phyloP scores from a whole-genome alignment of 2,113 vertebrate species.

The Onychorhynchus coronatus region DNA sequence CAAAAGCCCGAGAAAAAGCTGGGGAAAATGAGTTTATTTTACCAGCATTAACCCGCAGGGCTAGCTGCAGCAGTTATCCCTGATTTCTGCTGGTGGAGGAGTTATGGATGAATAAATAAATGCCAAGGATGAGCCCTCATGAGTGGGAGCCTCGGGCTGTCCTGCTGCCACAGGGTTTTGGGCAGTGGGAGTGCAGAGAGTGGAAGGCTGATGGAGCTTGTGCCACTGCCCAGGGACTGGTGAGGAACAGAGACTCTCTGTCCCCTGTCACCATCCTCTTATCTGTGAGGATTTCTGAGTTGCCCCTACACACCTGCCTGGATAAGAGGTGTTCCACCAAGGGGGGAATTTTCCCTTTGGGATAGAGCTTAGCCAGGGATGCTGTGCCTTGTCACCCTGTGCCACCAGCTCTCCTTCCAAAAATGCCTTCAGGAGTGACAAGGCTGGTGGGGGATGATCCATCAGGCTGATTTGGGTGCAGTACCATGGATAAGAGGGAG shows the following conservation, averaged over 20 bases:
- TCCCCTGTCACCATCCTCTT: neutral
- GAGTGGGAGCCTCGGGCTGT: neutral
- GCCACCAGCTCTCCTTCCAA: neutral
- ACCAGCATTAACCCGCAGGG: neutral
- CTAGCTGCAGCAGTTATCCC: neutral
- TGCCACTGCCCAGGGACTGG: neutral
- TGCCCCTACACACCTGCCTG: neutral
- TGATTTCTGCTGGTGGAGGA: rapidly evolving
- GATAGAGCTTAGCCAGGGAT: neutral
- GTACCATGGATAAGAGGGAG: neutral
- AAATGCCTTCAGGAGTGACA: neutral
- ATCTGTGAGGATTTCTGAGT: neutral
- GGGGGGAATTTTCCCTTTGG: neutral
- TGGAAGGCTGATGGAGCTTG: neutral
- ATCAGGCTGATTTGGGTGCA: neutral
- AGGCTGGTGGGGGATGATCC: neutral
- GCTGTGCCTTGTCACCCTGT: neutral
- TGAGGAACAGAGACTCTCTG: neutral
- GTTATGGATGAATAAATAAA: neutral
- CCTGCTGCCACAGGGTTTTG: neutral
- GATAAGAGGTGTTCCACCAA: rapidly evolving
- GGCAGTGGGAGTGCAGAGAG: neutral
- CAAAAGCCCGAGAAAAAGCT: neutral
- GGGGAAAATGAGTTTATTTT: neutral
- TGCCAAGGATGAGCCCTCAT: neutral